Percentiles rank a stretch among this genome's conserved stretches.
Evolutionary conservation across 2,113 vertebrate species (phyloP).

Genomic region (Phycodurus eques): DNA sequence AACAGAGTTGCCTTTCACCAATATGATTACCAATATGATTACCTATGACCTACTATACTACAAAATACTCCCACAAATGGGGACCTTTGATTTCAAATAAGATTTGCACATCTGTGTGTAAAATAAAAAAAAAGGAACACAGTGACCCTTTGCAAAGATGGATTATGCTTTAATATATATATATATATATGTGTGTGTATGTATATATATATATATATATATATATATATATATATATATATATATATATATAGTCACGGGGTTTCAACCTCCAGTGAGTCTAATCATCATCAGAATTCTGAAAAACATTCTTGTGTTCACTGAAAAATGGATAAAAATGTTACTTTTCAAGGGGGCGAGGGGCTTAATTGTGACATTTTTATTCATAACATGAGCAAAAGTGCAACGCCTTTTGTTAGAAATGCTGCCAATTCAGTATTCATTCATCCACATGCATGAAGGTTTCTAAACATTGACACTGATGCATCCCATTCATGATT

Average conservation of each 20-base stretch:
- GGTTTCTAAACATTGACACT: slow-evolving; percentile 30
- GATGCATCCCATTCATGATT: slow-evolving; percentile 55
- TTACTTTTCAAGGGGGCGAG: neutral
- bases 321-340: neutral
- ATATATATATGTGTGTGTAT: too few species aligned
- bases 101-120: too few species aligned
- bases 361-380: slow-evolving; percentile 11
- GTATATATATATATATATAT: neutral
- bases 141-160: too few species aligned
- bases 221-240: neutral
- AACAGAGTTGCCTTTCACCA: neutral
- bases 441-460: slow-evolving; percentile 39
- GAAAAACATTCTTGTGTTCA: slow-evolving; percentile 1
- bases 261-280: neutral
- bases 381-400: slow-evolving; percentile 24
- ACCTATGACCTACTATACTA: too few species aligned
- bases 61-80: too few species aligned
- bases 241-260: neutral
- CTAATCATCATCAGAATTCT: neutral
- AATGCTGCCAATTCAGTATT: slow-evolving; percentile 31
- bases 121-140: too few species aligned
- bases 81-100: too few species aligned
- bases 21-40: too few species aligned
- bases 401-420: neutral
- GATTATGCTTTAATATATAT: too few species aligned